phyloP scores from a whole-genome alignment of 2,797 vertebrate genomes.

The Cygnus olor region DNA sequence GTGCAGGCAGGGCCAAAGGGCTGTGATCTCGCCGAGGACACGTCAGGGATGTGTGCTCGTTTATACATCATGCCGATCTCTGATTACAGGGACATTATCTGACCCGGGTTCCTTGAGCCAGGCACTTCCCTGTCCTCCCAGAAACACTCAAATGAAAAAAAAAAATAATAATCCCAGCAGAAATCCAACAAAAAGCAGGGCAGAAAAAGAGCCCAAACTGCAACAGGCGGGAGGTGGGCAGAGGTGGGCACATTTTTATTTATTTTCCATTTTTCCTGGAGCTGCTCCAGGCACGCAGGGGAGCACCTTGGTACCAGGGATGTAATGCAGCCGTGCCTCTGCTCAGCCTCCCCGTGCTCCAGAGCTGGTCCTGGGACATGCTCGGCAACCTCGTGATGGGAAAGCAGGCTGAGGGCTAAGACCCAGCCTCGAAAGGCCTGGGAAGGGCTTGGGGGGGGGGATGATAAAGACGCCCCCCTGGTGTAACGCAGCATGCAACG shows the following conservation, averaged over 20 bases:
- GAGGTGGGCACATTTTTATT: neutral
- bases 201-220: neutral
- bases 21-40: neutral
- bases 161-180: neutral
- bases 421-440: neutral
- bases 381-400: accelerated
- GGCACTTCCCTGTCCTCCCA: neutral
- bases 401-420: accelerated
- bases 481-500: neutral
- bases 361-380: neutral
- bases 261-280: neutral
- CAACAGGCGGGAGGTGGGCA: neutral
- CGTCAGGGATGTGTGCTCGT: neutral
- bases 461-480: accelerated
- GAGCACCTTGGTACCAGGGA: neutral
- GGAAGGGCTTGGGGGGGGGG: neutral
- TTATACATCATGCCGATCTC: neutral
- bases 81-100: neutral
- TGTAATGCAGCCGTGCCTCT: neutral
- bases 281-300: neutral
- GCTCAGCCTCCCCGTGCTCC: neutral
- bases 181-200: neutral
- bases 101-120: neutral
- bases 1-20: neutral
- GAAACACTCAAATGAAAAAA: neutral